These are phyloP conservation scores for Ursus arctos DNA, from an alignment of 2,113 vertebrate species.

Conservation along the genomic window DNA sequence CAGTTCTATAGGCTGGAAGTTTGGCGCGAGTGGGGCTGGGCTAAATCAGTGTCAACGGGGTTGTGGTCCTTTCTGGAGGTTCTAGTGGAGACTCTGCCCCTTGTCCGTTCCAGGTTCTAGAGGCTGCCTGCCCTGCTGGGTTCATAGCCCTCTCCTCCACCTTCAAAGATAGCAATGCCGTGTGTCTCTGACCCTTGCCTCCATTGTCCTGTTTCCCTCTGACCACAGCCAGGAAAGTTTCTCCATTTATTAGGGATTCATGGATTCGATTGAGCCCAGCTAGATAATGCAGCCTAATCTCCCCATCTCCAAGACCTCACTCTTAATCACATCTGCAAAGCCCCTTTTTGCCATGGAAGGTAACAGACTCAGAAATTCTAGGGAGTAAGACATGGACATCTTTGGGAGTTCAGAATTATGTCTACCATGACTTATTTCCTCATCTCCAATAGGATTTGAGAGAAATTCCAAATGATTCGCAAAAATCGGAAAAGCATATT, in stretches of 20 bases:
- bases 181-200: not conserved
- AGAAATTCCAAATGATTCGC: conserved; percentile 5
- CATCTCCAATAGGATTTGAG: not conserved
- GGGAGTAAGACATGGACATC: not conserved
- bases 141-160: not conserved
- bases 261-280: not conserved
- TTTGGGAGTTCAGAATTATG: not conserved
- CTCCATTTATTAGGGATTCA: not conserved
- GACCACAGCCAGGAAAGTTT: not conserved
- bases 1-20: not conserved
- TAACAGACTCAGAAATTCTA: not conserved
- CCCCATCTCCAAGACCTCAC: not conserved
- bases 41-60: not conserved
- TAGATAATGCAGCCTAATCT: not conserved
- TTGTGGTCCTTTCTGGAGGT: not conserved
- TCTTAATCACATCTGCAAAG: not conserved
- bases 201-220: not conserved
- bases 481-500: not conserved
- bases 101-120: not conserved
- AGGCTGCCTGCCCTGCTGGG: not conserved
- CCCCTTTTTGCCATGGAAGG: not conserved
- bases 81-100: no score
- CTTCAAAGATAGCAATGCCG: not conserved
- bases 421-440: not conserved
- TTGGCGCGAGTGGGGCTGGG: not conserved